Conservation (phyloP, 2,888 invertebrate genomes). For the Melieria picta region DNA sequence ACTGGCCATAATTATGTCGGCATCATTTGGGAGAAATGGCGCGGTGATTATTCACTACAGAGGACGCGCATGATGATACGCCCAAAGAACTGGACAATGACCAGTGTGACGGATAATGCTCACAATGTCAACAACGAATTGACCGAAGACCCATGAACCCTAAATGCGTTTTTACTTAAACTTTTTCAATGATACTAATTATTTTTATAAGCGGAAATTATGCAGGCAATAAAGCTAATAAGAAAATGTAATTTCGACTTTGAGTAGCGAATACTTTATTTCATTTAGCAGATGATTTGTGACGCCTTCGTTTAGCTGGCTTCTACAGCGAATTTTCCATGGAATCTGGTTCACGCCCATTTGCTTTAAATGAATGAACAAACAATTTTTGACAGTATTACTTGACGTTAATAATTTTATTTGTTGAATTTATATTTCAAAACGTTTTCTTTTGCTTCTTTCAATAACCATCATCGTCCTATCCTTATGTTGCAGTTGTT, state of each 20-base stretch:
- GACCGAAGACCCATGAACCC: conserved; percentile 42
- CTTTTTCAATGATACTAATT: too few species aligned
- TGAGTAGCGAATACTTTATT: too few species aligned
- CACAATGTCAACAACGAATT: conserved; percentile 5
- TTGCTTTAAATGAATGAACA: too few species aligned
- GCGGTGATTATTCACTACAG: conserved; percentile 69
- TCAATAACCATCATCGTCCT: neutral
- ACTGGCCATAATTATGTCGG: conserved; percentile 67
- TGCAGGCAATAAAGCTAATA: too few species aligned
- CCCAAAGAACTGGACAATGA: conserved; percentile 41
- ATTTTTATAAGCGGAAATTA: too few species aligned
- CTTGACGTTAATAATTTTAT: conserved; percentile 23
- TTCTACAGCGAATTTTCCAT: too few species aligned
- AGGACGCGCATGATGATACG: conserved; percentile 67
- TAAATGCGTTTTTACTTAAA: too few species aligned
- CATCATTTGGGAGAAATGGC: conserved; percentile 71
- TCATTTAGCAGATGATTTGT: too few species aligned
- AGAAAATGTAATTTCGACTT: too few species aligned
- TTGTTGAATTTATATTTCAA: conserved; percentile 16
- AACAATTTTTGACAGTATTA: conserved; percentile 13
- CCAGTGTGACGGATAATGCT: too few species aligned
- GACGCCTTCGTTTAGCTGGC: too few species aligned
- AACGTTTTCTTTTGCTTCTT: neutral
- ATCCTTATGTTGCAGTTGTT: neutral
- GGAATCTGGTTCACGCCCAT: too few species aligned